Evolutionary conservation across 1,140 invertebrate genomes (phyloP), one percentile per base, ranked within the genome.

Genomic region (Pygmarrhopalites habei): DNA sequence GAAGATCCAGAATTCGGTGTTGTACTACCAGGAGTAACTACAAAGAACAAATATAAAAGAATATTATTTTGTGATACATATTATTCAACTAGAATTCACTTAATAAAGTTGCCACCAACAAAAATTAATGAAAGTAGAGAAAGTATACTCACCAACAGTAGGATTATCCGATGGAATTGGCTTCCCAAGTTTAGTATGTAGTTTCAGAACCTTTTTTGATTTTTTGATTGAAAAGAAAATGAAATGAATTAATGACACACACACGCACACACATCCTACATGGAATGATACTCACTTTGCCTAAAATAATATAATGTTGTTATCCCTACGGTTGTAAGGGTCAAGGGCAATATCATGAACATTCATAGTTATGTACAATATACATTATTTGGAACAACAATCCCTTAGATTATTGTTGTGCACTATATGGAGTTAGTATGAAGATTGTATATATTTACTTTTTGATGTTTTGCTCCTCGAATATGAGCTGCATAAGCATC

Each of bases 401-500:
- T n/a, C n/a, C n/a, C n/a, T n/a, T n/a, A n/a, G n/a, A n/a, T n/a
- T n/a, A n/a, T n/a, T n/a, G n/a, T n/a, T n/a, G n/a, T n/a, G n/a
- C n/a, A n/a, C n/a, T n/a, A n/a, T n/a, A n/a, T n/a, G n/a, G n/a
- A n/a, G n/a, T n/a, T n/a, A n/a, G n/a, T n/a, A n/a, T n/a, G n/a
- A n/a, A n/a, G n/a, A n/a, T n/a, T n/a, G n/a, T n/a, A n/a, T n/a
- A n/a, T n/a, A 56, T 58, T 58, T 69, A 84, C 83, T 78, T 98
- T 98, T 76, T 95, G 92, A 81, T 99, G 96, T 76, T 98, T 98
- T 59, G 93, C 88, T 52, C 95, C 95, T 62, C 94, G 83, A 68
- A 98, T 92, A 79, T 99, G 96, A 32, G 95, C 94, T 35, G 93
- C 92, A 79, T 98, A 99, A 0, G 95, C 93, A 81, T 98, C 95